Conservation (phyloP, 92 coral and sea anemone genomes). For the Virgularia gustaviana region DNA sequence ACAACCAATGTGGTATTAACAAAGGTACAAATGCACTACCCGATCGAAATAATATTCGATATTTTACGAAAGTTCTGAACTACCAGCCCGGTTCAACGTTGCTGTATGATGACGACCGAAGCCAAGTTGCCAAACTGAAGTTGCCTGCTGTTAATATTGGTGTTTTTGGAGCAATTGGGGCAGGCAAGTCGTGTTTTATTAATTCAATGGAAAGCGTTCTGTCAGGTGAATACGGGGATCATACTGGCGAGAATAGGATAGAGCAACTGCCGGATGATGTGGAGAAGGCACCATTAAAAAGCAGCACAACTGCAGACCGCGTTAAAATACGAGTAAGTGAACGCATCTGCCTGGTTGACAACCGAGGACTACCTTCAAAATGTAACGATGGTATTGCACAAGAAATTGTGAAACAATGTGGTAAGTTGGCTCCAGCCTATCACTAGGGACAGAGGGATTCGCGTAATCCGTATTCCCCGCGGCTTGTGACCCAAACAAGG, state of each 20-base stretch:
- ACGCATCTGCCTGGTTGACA: conserved; percentile 24
- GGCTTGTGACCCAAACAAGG: too few relatives aligned
- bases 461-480: too few relatives aligned
- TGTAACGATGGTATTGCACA: conserved; percentile 7
- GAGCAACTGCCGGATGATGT: conserved; percentile 12
- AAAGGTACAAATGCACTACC: not conserved
- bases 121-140: conserved; percentile 18
- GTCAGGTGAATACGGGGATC: conserved; percentile 23
- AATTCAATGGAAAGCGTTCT: conserved; percentile 20
- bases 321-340: conserved; percentile 19
- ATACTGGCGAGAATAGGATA: conserved; percentile 24
- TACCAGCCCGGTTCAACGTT: conserved; percentile 28
- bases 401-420: conserved; percentile 32
- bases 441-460: too few relatives aligned
- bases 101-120: conserved; percentile 32
- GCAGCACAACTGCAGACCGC: conserved; percentile 22
- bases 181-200: conserved; percentile 29
- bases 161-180: conserved; percentile 15
- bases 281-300: not conserved
- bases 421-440: too few relatives aligned
- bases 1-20: not conserved
- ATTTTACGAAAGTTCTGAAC: conserved; percentile 7
- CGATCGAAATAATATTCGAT: not conserved
- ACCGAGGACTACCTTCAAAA: conserved; percentile 36
- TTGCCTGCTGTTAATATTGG: conserved; percentile 29